These are phyloP conservation scores for Enteromius trimaculatus DNA, from an alignment of 2,797 vertebrate genomes.

Conservation along the genomic window DNA sequence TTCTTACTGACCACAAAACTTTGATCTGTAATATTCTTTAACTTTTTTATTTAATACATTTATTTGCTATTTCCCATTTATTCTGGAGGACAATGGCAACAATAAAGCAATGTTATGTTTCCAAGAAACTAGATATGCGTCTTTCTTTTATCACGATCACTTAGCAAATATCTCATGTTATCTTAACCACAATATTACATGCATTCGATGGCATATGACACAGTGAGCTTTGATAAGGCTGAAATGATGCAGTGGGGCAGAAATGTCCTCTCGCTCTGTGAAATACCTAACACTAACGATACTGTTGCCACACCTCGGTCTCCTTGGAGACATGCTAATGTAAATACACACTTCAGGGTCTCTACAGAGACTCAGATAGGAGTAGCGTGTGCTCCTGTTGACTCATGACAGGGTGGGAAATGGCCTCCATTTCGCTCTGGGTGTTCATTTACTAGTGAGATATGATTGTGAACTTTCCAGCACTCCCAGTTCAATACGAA, in stretches of 20 bases:
- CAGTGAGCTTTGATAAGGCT: constrained; percentile 8
- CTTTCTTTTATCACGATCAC: background rate
- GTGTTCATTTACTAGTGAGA: constrained; percentile 42
- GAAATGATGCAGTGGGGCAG: background rate
- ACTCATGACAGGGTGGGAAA: constrained; percentile 36
- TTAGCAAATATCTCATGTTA: background rate
- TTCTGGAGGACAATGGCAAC: background rate
- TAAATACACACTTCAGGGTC: constrained; percentile 59
- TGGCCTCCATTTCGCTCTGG: background rate
- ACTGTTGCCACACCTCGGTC: constrained; percentile 62
- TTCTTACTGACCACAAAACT: background rate
- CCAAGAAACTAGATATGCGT: background rate
- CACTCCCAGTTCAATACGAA: background rate
- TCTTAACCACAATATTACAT: too few relatives aligned
- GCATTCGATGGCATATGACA: background rate
- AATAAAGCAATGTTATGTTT: background rate
- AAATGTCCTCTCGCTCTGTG: constrained; percentile 46
- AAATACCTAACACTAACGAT: constrained; percentile 50
- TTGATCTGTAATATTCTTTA: background rate
- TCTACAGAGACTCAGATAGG: constrained; percentile 57
- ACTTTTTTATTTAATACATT: background rate
- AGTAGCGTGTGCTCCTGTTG: constrained; percentile 27
- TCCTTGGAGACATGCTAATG: constrained; percentile 56
- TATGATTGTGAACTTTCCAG: background rate
- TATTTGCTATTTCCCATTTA: background rate